phyloP scores from a whole-genome alignment of 2,113 vertebrate genomes.

The Colaptes auratus region DNA sequence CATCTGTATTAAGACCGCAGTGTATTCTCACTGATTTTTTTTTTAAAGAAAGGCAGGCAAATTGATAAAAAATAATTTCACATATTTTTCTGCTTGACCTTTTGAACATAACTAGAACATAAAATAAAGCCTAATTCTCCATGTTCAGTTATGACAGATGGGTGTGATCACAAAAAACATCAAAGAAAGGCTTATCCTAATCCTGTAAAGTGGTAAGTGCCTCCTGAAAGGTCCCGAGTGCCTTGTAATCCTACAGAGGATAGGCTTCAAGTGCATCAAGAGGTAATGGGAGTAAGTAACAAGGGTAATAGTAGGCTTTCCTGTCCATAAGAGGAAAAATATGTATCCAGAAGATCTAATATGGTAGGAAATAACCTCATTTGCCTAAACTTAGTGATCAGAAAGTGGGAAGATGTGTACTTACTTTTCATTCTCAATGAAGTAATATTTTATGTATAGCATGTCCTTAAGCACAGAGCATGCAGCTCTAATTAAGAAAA shows the following conservation, averaged over 20 bases:
- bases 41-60: not conserved
- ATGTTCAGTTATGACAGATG: slow-evolving; percentile 49
- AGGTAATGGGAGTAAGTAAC: not conserved
- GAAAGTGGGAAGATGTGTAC: not conserved
- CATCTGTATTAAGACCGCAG: not conserved
- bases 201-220: slow-evolving; percentile 41
- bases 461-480: not conserved
- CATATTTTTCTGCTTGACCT: not conserved
- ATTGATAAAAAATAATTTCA: not conserved
- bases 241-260: slow-evolving; percentile 46
- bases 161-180: slow-evolving; percentile 47
- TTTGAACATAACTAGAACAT: slow-evolving; percentile 18
- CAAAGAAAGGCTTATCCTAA: slow-evolving; percentile 58
- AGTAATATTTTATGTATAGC: not conserved
- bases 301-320: not conserved
- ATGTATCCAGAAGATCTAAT: not conserved
- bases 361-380: not conserved
- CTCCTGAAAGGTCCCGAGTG: slow-evolving; percentile 38
- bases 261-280: not conserved
- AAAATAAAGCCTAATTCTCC: slow-evolving; percentile 37
- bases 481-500: not conserved
- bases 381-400: not conserved
- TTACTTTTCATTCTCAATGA: not conserved
- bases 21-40: not conserved
- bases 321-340: not conserved